Base-by-base conservation (phyloP, 92 coral and sea anemone species). In the Chrysogorgia sp. region DNA sequence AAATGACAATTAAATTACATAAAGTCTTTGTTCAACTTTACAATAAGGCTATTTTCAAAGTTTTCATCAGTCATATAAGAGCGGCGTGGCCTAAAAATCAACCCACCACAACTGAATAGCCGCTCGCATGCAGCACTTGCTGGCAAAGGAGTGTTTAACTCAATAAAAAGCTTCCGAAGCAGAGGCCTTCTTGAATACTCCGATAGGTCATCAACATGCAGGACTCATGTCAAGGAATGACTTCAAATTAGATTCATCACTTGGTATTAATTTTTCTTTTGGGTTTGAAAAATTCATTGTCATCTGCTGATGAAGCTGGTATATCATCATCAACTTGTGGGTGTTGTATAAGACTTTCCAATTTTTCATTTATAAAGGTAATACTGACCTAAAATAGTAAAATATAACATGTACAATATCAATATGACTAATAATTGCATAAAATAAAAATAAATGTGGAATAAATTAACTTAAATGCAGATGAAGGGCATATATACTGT, bases 41-140 rank as follows among this genome's bases (percentile, higher is more conserved):
- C 53, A 35, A 66, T 45, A n/a, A 65, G 10, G 29, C 71, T 32
- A 34, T 65, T 65, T 34, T 65, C 72, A 65, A 65, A 65, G 22
- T 65, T 65, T 30, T 10, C 25, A 21, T 65, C 49, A 7, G 48
- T 65, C 71, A 34, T 65, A 29, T 49, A 32, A 9, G 50, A 43
- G 9, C 50, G 50, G 17, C 17, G 50, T 43, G 50, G 50, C 50
- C 50, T 43, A 17, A 43, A 43, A 17, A 43, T 17, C 52, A 65
- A 65, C 3, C 71, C 71, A 37, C 71, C 71, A 3, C 25, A 29
- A 65, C 71, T 65, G 20, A 65, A 65, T 17, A 65, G 71, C 10
- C 71, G 40, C 35, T 65, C 71, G 22, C 71, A 65, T 1, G 71
- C 71, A 65, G 71, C 71, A 65, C 71, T 65, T 19, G 71, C 71